Percentiles rank a stretch among this genome's conserved stretches.
Evolutionary conservation across 1,140 invertebrate species (phyloP).

Genomic region (Hycleus cichorii): DNA sequence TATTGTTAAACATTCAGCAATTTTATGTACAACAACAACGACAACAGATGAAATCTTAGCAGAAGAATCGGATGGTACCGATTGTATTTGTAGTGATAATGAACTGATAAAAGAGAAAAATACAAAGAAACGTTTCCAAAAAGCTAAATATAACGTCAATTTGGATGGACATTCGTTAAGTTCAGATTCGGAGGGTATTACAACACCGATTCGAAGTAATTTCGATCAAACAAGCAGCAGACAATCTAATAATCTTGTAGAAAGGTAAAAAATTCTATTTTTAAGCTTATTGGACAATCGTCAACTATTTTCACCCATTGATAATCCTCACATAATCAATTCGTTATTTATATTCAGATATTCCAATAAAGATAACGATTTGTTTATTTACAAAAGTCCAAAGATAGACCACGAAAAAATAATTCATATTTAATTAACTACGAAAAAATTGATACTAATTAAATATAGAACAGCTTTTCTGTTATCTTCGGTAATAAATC

Average conservation of each 20-base stretch:
- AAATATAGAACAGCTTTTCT: no score
- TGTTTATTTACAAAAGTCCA: no score
- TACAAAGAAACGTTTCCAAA: constrained; percentile 23
- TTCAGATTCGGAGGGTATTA: constrained; percentile 60
- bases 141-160: constrained; percentile 26
- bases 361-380: no score
- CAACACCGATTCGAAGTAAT: constrained; percentile 44
- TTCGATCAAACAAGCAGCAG: constrained; percentile 13
- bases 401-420: no score
- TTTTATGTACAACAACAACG: background rate
- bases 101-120: constrained; percentile 35
- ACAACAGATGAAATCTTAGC: constrained; percentile 40
- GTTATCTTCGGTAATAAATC: no score
- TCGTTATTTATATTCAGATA: no score
- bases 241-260: constrained; percentile 8
- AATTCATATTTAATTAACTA: no score
- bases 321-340: no score
- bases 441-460: no score
- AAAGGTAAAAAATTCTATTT: constrained; percentile 7
- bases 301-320: no score
- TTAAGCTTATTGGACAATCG: background rate
- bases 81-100: constrained; percentile 45
- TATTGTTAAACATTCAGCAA: constrained; percentile 34
- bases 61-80: constrained; percentile 42
- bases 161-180: constrained; percentile 52